Evolutionary conservation across 2,888 invertebrate species (phyloP).

Genomic region (Amphipoea lucens): DNA sequence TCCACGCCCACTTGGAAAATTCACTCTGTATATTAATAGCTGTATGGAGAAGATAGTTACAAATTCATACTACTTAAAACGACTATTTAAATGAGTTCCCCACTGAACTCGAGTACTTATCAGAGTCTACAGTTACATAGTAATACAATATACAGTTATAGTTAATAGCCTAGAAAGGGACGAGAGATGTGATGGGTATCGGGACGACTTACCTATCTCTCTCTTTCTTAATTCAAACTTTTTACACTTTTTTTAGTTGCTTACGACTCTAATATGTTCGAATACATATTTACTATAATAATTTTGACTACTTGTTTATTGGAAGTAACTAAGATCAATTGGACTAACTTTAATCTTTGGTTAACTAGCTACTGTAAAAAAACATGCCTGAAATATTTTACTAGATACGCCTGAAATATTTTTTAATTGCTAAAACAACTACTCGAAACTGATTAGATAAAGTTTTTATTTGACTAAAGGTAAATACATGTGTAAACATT

Average conservation of each 20-base stretch:
- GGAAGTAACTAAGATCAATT: conserved; percentile 5
- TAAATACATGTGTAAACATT: not conserved
- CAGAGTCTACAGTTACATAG: conserved; percentile 68
- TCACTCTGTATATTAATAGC: no score
- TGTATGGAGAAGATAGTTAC: not conserved
- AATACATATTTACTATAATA: conserved; percentile 29
- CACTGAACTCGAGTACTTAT: conserved; percentile 70
- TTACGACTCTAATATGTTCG: conserved; percentile 19
- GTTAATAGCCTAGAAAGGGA: conserved; percentile 74
- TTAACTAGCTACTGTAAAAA: not conserved
- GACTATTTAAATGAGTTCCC: conserved; percentile 55
- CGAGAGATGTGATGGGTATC: conserved; percentile 74
- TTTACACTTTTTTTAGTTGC: conserved; percentile 33
- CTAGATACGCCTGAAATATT: not conserved
- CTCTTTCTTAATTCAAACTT: conserved; percentile 48
- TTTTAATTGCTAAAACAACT: not conserved
- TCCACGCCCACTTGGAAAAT: no score
- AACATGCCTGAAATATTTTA: not conserved
- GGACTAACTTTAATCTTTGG: not conserved
- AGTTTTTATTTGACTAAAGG: conserved; percentile 4
- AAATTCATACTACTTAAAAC: not conserved
- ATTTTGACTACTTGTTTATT: conserved; percentile 10
- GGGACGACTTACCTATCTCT: conserved; percentile 61
- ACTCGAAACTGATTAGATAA: not conserved
- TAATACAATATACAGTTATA: conserved; percentile 64